Evolutionary conservation across 2,888 invertebrate genomes (phyloP), one percentile per base, ranked within the genome.

Genomic region (Pycnomerus fuliginosus): DNA sequence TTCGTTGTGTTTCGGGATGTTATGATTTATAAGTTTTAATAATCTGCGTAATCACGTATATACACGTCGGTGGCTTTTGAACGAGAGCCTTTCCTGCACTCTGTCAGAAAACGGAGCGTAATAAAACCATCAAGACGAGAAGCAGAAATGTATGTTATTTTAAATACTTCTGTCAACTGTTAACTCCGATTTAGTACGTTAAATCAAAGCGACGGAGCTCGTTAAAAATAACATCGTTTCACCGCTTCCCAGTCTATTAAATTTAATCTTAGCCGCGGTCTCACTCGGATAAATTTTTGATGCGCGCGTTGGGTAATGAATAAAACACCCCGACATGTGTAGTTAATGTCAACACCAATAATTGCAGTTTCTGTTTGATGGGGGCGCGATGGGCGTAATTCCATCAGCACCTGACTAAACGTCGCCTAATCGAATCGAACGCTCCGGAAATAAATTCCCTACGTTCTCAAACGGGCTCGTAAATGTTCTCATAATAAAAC

Each of bases 401-500:
- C 41, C 28, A 41, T 41, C 46, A 16, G 29, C 52, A 55, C 50
- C 52, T 52, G 53, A 44, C 55, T 50, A 54, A 58, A 54, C 48
- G 50, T 47, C 40, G 36, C 23, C 54, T 57, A 57, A 58, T 58
- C 58, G 56, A 58, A 58, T 41, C 35, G 40, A 29, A 16, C 20
- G 23, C 12, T 49, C 52, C 55, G 54, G 54, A 60, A 59, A 58
- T 60, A 61, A 60, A 59, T 60, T 57, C 59, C 54, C 56, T 53
- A 50, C 53, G 53, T 47, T 58, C 50, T 55, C 55, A 58, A 61
- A 62, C 59, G 56, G 58, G 60, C 58, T 66, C 67, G 64, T 67
- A 66, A 67, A 67, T 53, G 65, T 59, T 56, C 59, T 60, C 61
- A 65, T 67, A 70, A 70, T 71, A 69, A 72, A 72, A 65, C 61